Evolutionary conservation across 2,888 invertebrate species (phyloP).

Genomic region (Ptilodon capucinus): DNA sequence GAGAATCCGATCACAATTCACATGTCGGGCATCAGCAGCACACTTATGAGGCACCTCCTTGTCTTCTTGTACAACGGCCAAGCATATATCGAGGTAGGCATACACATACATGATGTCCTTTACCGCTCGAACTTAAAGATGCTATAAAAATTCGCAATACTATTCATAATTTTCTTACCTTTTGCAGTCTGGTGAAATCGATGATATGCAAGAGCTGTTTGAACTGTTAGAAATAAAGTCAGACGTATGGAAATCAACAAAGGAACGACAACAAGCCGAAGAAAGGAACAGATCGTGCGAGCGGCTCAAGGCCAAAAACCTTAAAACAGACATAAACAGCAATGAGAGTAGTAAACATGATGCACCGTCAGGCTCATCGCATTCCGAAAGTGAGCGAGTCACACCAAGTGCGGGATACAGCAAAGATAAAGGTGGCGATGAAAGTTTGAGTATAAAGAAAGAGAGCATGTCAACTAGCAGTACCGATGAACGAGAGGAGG

Average conservation of each 20-base stretch:
- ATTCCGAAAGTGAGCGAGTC: conserved; percentile 75
- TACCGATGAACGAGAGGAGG: conserved; percentile 78
- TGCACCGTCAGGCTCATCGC: conserved; percentile 76
- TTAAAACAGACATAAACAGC: conserved; percentile 78
- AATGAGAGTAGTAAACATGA: conserved; percentile 80
- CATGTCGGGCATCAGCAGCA: conserved; percentile 91
- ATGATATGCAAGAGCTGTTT: conserved; percentile 91
- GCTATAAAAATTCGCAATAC: neutral
- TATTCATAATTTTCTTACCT: conserved; percentile 16
- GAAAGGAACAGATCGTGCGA: conserved; percentile 77
- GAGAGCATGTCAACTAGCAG: conserved; percentile 80
- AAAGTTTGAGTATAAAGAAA: conserved; percentile 76
- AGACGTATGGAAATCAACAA: conserved; percentile 87
- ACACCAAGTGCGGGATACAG: conserved; percentile 76
- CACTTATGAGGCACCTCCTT: conserved; percentile 90
- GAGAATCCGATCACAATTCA: conserved; percentile 90
- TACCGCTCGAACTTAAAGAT: no score
- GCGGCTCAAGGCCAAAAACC: conserved; percentile 71
- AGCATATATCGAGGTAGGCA: conserved; percentile 88
- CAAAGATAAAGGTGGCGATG: conserved; percentile 70
- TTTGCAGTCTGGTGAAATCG: conserved; percentile 89
- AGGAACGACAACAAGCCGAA: conserved; percentile 77
- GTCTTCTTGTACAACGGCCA: conserved; percentile 94
- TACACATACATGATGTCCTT: conserved; percentile 7
- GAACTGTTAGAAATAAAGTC: conserved; percentile 93